Evolutionary conservation across 2,888 invertebrate species (phyloP).

Genomic region (Meteorus cinctellus): DNA sequence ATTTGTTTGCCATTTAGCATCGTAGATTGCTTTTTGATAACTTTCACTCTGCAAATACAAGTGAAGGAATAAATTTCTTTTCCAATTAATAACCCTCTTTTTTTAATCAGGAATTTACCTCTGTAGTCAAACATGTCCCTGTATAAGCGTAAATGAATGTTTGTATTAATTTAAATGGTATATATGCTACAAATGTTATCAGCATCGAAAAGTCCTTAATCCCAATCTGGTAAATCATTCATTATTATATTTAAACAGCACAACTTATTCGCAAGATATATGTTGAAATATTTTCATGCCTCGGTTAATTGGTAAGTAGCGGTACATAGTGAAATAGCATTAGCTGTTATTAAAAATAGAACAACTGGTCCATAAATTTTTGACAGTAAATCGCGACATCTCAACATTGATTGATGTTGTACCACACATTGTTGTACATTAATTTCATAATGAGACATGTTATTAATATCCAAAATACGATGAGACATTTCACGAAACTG

Average conservation of each 20-base stretch:
- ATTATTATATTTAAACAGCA: not conserved
- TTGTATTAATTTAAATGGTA: slow-evolving; percentile 46
- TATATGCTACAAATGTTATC: slow-evolving; percentile 32
- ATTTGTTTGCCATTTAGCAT: slow-evolving; percentile 44
- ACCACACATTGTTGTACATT: slow-evolving; percentile 11
- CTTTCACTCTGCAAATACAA: slow-evolving; percentile 41
- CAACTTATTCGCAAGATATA: not conserved
- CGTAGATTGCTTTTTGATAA: slow-evolving; percentile 44
- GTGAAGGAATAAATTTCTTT: not conserved
- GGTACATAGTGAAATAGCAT: slow-evolving; percentile 21
- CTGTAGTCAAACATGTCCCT: slow-evolving; percentile 41
- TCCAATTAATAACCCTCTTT: not conserved
- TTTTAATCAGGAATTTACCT: slow-evolving; percentile 21
- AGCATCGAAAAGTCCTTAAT: not conserved
- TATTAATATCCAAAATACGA: slow-evolving; percentile 38
- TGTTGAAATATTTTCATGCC: not conserved
- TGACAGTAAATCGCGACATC: slow-evolving; percentile 28
- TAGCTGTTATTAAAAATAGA: slow-evolving; percentile 29
- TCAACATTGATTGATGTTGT: slow-evolving; percentile 15
- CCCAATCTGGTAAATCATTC: slow-evolving; percentile 18
- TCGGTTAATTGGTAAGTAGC: not conserved
- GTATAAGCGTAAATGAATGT: slow-evolving; percentile 47
- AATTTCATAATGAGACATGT: not conserved
- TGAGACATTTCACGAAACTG: slow-evolving; percentile 52
- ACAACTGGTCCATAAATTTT: slow-evolving; percentile 39